Conservation (phyloP, 2,113 vertebrate species). For the Monopterus albus region DNA sequence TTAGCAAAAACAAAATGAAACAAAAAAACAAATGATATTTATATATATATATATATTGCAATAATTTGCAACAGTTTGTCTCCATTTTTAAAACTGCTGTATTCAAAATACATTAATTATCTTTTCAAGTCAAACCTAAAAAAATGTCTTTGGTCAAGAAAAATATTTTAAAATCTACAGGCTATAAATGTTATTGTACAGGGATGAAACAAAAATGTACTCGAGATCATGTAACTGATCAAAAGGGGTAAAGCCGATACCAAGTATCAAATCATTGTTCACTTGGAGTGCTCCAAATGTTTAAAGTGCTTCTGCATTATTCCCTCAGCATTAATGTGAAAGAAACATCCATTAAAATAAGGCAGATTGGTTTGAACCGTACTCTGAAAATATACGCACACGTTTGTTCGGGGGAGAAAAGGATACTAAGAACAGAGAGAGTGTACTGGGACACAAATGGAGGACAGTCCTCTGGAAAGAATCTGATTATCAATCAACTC, state of each 20-base stretch:
- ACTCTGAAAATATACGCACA: constrained; percentile 44
- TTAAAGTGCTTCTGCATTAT: constrained; percentile 97
- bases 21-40: constrained; percentile 45
- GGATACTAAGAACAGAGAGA: constrained; percentile 32
- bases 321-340: constrained; percentile 78
- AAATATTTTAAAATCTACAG: constrained; percentile 83
- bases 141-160: constrained; percentile 85
- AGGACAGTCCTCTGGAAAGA: constrained; percentile 45
- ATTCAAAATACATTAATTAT: constrained; percentile 78
- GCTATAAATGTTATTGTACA: constrained; percentile 78
- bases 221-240: constrained; percentile 99
- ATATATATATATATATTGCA: constrained; percentile 13
- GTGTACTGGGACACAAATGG: constrained; percentile 27
- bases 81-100: constrained; percentile 76
- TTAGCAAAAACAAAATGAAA: constrained; percentile 48
- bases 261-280: constrained; percentile 90
- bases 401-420: constrained; percentile 56
- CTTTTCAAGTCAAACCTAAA: constrained; percentile 77
- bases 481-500: constrained; percentile 36
- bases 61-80: no score
- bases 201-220: constrained; percentile 75
- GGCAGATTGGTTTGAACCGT: constrained; percentile 72
- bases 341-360: constrained; percentile 79
- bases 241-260: constrained; percentile 87
- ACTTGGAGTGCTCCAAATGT: constrained; percentile 94